A percentile compares a stretch with the other conserved stretches of the same genome.
Evolutionary conservation across 2,113 vertebrate species (phyloP).

Genomic region (Cyrtonyx montezumae): DNA sequence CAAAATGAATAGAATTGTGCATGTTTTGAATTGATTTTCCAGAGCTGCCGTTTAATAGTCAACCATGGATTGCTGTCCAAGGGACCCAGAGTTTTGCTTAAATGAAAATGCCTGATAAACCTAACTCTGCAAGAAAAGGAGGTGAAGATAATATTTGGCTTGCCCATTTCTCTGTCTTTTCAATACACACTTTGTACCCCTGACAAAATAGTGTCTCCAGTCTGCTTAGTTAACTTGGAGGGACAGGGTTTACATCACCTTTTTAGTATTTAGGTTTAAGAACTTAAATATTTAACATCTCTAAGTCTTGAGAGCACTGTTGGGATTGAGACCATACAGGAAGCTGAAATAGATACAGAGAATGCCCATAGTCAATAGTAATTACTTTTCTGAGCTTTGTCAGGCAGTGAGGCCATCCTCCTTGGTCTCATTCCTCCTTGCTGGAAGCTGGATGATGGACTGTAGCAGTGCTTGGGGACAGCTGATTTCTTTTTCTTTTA

Average conservation of each 20-base stretch:
- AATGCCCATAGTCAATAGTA: too few relatives aligned
- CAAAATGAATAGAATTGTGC: not conserved
- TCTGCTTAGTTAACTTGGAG: not conserved
- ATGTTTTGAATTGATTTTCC: not conserved
- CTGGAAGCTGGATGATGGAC: not conserved
- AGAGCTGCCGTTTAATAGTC: not conserved
- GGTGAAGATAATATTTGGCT: not conserved
- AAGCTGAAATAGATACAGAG: not conserved
- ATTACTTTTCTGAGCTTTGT: not conserved
- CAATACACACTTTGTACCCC: not conserved
- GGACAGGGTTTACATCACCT: not conserved
- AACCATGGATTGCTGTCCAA: not conserved
- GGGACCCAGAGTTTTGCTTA: not conserved
- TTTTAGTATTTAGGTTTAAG: not conserved
- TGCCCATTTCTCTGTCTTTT: not conserved
- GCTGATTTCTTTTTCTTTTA: not conserved
- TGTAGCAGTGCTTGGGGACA: not conserved
- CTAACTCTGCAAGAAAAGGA: not conserved
- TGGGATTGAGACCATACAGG: not conserved
- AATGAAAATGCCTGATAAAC: not conserved
- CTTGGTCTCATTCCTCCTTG: rapidly evolving
- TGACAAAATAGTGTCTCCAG: not conserved
- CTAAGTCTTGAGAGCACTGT: rapidly evolving
- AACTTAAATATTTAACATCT: not conserved
- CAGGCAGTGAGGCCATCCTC: not conserved